Evolutionary conservation across 2,113 vertebrate genomes (phyloP), one percentile per base, ranked within the genome.

Genomic region (Apteryx mantelli): DNA sequence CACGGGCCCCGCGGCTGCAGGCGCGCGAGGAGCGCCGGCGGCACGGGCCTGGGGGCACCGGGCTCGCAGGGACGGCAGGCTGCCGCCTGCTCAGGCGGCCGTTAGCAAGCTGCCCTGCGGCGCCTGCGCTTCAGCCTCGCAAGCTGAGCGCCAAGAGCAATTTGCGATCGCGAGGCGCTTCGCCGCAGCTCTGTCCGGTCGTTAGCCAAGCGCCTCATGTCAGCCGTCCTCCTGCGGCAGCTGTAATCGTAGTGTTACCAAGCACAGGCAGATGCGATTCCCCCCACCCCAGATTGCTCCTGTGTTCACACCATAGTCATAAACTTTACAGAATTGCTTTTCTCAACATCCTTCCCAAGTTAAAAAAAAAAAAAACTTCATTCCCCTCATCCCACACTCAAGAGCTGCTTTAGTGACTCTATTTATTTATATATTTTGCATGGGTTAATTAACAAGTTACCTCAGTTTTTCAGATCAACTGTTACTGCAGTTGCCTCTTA

Each of bases 291-390:
- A 12, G 5, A 7, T 2, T 0, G 9, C 64, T 17, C 42, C 73
- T 9, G 28, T 1, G 17, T 79, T 42, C 56, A 1, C 24, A 19
- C 30, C 13, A 0, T 4, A 36, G 38, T 5, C 44, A 3, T 4
- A 4, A 5, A 4, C 5, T 21, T 40, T 21, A 3, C 5, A 3
- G 14, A 53, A 9, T 10, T 3, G 28, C 61, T 17, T 15, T 79
- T 71, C 38, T 10, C 44, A 24, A 8, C 20, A 24, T 25, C 65
- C 55, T n/a, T 42, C 9, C 34, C 24, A 56, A 26, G 14, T 56
- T 56, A 28, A 30, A 52, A 52, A 52, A 56, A 30, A 56, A 56
- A 19, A 20, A 22, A 10, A 11, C 26, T 56, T 14, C 14, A 28
- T 28, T 56, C 21, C 15, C 88, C 2, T 2, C 63, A 13, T 34